phyloP scores from a whole-genome alignment of 2,797 vertebrate species.

The Myotis pilosus region DNA sequence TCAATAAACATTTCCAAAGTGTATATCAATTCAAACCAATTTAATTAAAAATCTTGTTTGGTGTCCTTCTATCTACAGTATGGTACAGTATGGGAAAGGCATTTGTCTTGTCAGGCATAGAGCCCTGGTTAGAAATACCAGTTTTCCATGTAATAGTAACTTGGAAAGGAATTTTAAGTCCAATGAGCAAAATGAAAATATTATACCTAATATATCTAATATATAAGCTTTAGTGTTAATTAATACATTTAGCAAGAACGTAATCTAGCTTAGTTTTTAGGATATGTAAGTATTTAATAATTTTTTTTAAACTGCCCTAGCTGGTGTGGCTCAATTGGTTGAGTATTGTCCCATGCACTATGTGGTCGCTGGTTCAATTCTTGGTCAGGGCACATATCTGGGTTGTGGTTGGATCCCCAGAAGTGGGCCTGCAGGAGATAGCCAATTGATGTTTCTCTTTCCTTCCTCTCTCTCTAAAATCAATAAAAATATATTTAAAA shows the following conservation, averaged over 20 bases:
- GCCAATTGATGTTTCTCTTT: no score
- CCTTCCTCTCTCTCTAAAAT: no score
- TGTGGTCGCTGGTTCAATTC: no score
- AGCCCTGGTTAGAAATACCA: background rate
- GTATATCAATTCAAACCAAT: background rate
- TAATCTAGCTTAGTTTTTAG: background rate
- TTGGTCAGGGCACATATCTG: no score
- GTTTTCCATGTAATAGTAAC: background rate
- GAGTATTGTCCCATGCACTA: no score
- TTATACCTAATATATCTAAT: background rate
- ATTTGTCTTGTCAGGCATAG: background rate
- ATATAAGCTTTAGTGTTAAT: background rate
- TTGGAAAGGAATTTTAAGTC: conserved; percentile 2
- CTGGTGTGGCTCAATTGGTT: no score
- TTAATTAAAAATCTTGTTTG: background rate
- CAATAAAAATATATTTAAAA: no score
- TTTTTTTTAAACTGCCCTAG: no score
- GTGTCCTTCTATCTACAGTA: background rate
- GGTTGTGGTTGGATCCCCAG: no score
- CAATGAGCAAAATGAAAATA: background rate
- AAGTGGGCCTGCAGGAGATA: no score
- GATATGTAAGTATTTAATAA: background rate
- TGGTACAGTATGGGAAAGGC: background rate
- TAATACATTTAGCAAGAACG: conserved; percentile 9
- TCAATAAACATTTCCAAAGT: background rate